These are phyloP conservation scores for Drosophila anomelani DNA, from an alignment of 2,888 invertebrate genomes.

Conservation along the genomic window DNA sequence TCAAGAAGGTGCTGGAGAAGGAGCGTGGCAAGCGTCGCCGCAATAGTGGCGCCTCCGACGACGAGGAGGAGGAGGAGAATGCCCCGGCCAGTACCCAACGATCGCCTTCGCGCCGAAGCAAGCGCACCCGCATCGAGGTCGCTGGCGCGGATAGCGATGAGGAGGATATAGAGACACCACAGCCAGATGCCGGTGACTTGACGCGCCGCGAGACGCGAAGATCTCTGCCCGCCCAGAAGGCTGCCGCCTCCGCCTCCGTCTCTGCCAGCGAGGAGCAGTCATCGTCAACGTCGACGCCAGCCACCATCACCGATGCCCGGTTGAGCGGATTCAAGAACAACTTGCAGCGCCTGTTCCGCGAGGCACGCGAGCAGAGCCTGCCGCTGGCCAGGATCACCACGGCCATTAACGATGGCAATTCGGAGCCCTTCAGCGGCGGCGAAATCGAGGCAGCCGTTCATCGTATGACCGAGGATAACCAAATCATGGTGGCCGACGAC, in stretches of 20 bases:
- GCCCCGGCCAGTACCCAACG: conserved; percentile 78
- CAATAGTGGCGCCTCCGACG: conserved; percentile 85
- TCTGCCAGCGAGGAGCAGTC: conserved; percentile 40
- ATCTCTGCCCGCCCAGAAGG: conserved; percentile 57
- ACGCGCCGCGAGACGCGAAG: conserved; percentile 82
- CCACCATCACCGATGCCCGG: conserved; percentile 84
- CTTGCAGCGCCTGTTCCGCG: conserved; percentile 91
- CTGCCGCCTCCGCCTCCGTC: neutral
- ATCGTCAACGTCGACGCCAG: conserved; percentile 41
- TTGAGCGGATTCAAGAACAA: conserved; percentile 90
- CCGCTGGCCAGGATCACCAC: conserved; percentile 88
- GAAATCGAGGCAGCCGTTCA: conserved; percentile 93
- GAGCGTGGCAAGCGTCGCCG: conserved; percentile 88
- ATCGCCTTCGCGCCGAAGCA: conserved; percentile 72
- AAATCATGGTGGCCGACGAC: conserved; percentile 95
- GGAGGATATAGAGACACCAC: conserved; percentile 77
- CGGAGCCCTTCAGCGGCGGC: conserved; percentile 87
- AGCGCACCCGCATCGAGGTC: conserved; percentile 74
- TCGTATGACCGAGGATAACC: conserved; percentile 95
- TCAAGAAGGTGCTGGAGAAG: conserved; percentile 94
- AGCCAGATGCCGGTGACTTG: conserved; percentile 83
- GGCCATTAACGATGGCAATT: conserved; percentile 88
- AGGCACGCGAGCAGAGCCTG: conserved; percentile 91
- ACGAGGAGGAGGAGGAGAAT: conserved; percentile 85
- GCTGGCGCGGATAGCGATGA: conserved; percentile 72